Conservation (phyloP, 1,140 invertebrate species). For the Antheraea mylitta region DNA sequence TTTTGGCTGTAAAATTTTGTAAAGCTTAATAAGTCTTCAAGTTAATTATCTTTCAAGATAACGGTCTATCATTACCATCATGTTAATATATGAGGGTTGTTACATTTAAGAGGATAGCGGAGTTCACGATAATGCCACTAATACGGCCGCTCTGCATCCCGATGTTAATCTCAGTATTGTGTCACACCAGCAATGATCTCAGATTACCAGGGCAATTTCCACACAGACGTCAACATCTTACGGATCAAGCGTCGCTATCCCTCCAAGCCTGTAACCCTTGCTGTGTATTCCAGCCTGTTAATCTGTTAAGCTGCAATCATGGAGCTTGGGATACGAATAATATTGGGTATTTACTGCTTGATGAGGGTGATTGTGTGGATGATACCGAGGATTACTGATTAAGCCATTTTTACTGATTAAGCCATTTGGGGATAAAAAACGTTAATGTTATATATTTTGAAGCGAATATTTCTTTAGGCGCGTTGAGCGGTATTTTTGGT, state of each 20-base stretch:
- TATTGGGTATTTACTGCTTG: conserved; percentile 25
- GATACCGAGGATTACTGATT: conserved; percentile 10
- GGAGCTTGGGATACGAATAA: conserved; percentile 20
- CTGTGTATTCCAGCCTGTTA: conserved; percentile 15
- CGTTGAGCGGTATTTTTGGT: no score
- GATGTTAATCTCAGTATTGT: conserved; percentile 25
- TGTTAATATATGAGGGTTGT: not conserved
- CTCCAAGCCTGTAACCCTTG: conserved; percentile 3
- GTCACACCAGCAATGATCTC: conserved; percentile 19
- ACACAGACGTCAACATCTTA: conserved; percentile 12
- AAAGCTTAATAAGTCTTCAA: no score
- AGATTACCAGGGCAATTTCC: conserved; percentile 25
- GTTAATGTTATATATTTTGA: not conserved
- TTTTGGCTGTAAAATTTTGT: no score
- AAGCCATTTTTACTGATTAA: not conserved
- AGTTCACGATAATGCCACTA: conserved; percentile 4
- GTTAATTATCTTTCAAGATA: no score
- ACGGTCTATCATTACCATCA: not conserved
- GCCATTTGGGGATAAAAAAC: not conserved
- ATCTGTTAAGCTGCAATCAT: conserved; percentile 27
- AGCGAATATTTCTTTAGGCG: no score
- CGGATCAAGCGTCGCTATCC: conserved; percentile 8
- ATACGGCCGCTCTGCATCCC: conserved; percentile 16
- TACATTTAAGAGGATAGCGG: not conserved
- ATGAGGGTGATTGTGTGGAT: conserved; percentile 16